Conservation (phyloP, 92 coral and sea anemone genomes). For the Phenganax stokvisi region DNA sequence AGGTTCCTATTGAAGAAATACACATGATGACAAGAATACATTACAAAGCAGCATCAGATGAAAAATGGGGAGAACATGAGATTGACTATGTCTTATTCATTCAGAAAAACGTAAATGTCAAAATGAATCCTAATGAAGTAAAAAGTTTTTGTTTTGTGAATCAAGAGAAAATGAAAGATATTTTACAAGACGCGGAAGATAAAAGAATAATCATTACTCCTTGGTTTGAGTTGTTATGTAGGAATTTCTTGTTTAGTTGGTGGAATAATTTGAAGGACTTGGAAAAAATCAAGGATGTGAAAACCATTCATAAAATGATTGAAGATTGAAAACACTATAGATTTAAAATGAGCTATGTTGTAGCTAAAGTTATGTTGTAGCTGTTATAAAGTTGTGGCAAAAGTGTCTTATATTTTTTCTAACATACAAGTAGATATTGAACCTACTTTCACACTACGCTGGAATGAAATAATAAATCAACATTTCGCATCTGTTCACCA, state of each 20-base stretch:
- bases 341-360: background rate
- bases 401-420: no score
- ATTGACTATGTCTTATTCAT: constrained; percentile 76
- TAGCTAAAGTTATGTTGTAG: no score
- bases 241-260: constrained; percentile 63
- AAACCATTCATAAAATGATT: constrained; percentile 69
- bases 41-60: constrained; percentile 77
- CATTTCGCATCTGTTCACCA: no score
- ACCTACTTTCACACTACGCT: no score
- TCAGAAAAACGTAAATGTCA: constrained; percentile 60
- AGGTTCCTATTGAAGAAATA: constrained; percentile 69
- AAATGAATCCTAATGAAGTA: constrained; percentile 74
- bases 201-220: constrained; percentile 62
- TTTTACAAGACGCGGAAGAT: constrained; percentile 53
- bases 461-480: no score
- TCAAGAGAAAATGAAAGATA: constrained; percentile 52
- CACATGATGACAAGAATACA: constrained; percentile 71
- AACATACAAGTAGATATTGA: no score
- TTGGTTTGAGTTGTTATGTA: constrained; percentile 82
- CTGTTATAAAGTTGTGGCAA: no score
- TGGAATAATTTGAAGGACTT: constrained; percentile 72
- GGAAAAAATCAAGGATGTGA: constrained; percentile 61
- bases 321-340: background rate
- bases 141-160: constrained; percentile 69
- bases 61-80: constrained; percentile 93